Conservation (phyloP, 2,113 vertebrate species). For the Strix uralensis region DNA sequence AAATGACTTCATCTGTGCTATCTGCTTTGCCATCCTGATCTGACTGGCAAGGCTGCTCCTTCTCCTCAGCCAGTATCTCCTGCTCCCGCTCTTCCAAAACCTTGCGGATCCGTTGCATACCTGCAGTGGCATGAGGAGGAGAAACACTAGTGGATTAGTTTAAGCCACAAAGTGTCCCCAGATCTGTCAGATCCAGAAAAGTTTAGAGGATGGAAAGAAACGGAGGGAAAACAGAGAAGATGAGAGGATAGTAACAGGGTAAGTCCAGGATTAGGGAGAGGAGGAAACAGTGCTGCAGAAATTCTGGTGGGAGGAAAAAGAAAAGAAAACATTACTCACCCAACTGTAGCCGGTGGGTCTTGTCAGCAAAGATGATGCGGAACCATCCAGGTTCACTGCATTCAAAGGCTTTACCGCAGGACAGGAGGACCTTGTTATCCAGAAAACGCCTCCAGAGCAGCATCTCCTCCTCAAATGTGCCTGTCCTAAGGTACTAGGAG, state of each 20-base stretch:
- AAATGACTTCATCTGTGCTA: conserved; percentile 72
- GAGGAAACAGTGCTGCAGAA: neutral
- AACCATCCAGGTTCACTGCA: conserved; percentile 94
- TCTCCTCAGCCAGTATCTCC: conserved; percentile 66
- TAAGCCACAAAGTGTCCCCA: neutral
- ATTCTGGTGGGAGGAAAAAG: neutral
- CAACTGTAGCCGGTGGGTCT: conserved; percentile 78
- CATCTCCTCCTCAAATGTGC: conserved; percentile 87
- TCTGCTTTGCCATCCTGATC: conserved; percentile 64
- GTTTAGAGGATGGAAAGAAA: neutral
- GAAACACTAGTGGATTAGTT: neutral
- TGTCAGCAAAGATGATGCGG: conserved; percentile 88
- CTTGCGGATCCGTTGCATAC: conserved; percentile 83
- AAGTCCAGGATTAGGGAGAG: neutral
- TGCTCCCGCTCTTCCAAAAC: conserved; percentile 77
- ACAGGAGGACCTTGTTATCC: conserved; percentile 87
- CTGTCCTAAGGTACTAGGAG: conserved; percentile 81
- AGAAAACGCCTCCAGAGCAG: conserved; percentile 85
- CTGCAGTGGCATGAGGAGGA: conserved; percentile 63
- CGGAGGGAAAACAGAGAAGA: neutral
- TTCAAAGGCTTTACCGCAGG: conserved; percentile 85
- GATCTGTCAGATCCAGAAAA: neutral
- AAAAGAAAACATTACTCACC: conserved; percentile 72
- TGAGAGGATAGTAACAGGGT: neutral
- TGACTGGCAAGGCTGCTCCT: conserved; percentile 37